Conservation (phyloP, 2,888 invertebrate species). For the Monochamus alternatus region DNA sequence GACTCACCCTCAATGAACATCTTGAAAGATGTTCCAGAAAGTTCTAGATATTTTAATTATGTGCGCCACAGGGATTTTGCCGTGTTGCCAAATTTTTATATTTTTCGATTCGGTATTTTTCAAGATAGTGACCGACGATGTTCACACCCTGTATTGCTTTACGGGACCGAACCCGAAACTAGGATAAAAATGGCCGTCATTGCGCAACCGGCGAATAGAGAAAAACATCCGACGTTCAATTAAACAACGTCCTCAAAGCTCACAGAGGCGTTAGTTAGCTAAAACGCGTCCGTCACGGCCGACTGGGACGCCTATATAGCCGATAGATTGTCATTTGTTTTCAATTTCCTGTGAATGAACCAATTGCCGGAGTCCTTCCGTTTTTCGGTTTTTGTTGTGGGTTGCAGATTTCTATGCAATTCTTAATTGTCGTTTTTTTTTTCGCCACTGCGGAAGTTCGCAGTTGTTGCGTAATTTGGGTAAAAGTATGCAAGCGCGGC, state of each 20-base stretch:
- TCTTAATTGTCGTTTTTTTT: conserved; percentile 36
- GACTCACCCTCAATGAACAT: no score
- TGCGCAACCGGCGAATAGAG: conserved; percentile 34
- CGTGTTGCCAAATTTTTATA: no score
- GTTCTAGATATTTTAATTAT: no score
- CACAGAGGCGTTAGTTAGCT: conserved; percentile 54
- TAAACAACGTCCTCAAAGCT: conserved; percentile 57
- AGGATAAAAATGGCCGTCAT: conserved; percentile 3
- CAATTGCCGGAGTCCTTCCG: conserved; percentile 67
- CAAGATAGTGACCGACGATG: no score
- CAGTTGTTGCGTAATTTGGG: conserved; percentile 24
- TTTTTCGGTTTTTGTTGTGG: conserved; percentile 57
- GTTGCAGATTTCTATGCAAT: conserved; percentile 53
- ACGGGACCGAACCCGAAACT: no score
- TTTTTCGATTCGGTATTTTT: no score
- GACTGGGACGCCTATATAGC: conserved; percentile 60
- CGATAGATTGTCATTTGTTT: conserved; percentile 67
- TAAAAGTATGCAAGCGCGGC: conserved; percentile 16
- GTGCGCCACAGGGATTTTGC: no score
- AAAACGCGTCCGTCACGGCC: conserved; percentile 62
- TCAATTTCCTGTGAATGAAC: conserved; percentile 67
- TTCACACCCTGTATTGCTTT: no score
- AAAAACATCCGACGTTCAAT: conserved; percentile 36
- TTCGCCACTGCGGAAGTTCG: conserved; percentile 13
- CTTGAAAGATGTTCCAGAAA: no score